A percentile compares a stretch with the other conserved stretches of the same genome.
These are phyloP conservation scores for Podabrus alpinus DNA, from an alignment of 2,888 invertebrate species.

Conservation along the genomic window DNA sequence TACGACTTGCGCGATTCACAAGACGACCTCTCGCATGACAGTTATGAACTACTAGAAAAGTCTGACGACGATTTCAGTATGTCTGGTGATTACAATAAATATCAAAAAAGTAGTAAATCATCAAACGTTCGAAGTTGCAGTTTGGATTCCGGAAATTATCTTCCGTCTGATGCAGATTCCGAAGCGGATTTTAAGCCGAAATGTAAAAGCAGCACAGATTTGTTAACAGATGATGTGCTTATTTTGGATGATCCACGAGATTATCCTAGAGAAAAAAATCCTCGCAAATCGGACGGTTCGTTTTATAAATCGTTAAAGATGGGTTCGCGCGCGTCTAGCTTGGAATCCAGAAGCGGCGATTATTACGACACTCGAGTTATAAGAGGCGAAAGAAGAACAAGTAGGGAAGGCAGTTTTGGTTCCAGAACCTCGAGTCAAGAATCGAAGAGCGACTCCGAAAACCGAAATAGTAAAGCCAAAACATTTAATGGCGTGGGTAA, in stretches of 20 bases:
- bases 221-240: constrained; percentile 76
- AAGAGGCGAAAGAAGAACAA: constrained; percentile 52
- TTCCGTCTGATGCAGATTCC: constrained; percentile 74
- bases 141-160: constrained; percentile 76
- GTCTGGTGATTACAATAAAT: constrained; percentile 48
- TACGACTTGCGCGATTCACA: constrained; percentile 73
- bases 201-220: constrained; percentile 69
- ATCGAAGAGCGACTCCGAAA: constrained; percentile 62
- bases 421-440: constrained; percentile 72
- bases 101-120: constrained; percentile 44
- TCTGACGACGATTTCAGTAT: constrained; percentile 66
- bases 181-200: constrained; percentile 62
- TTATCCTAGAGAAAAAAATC: constrained; percentile 71
- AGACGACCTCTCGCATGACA: constrained; percentile 86
- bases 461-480: constrained; percentile 43
- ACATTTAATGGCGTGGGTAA: constrained; percentile 43
- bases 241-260: constrained; percentile 54
- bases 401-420: constrained; percentile 55
- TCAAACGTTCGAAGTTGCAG: constrained; percentile 67
- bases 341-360: constrained; percentile 69
- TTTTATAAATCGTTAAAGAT: constrained; percentile 73
- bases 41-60: constrained; percentile 82
- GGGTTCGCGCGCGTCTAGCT: constrained; percentile 70
- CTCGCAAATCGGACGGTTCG: constrained; percentile 73
- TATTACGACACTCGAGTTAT: constrained; percentile 69